Evolutionary conservation across 37 sponge, comb jelly and placozoan species (phyloP).

Genomic region (Chondrilla cf. caribensis): DNA sequence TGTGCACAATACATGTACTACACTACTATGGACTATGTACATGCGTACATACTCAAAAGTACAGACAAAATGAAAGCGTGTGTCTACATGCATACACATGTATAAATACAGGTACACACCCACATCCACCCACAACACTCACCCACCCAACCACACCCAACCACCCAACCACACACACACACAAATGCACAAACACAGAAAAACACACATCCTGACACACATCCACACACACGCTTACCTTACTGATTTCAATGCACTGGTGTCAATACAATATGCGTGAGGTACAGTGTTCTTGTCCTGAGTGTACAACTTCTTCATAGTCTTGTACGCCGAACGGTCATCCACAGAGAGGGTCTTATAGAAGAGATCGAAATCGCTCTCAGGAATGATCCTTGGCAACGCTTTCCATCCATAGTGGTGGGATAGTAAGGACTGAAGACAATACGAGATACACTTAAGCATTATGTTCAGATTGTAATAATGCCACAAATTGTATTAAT

Average conservation of each 20-base stretch:
- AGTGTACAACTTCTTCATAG: slow-evolving; percentile 60
- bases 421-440: slow-evolving; percentile 58
- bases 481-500: too few species aligned
- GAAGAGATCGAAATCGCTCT: slow-evolving; percentile 53
- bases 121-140: slow-evolving; percentile 12
- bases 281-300: slow-evolving; percentile 64
- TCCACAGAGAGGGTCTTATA: slow-evolving; percentile 28
- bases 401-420: slow-evolving; percentile 71
- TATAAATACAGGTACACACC: background rate
- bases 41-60: too few species aligned
- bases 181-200: too few species aligned
- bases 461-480: too few species aligned
- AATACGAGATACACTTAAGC: background rate
- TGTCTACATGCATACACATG: too few species aligned
- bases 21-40: too few species aligned
- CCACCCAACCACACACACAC: too few species aligned
- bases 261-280: slow-evolving; percentile 37
- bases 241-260: background rate
- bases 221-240: slow-evolving; percentile 3
- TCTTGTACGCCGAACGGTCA: slow-evolving; percentile 33
- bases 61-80: too few species aligned
- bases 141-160: background rate
- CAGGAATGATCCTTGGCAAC: slow-evolving; percentile 33
- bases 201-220: too few species aligned
- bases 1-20: too few species aligned